Conservation (phyloP, 2,888 invertebrate genomes). For the Catocala nupta region DNA sequence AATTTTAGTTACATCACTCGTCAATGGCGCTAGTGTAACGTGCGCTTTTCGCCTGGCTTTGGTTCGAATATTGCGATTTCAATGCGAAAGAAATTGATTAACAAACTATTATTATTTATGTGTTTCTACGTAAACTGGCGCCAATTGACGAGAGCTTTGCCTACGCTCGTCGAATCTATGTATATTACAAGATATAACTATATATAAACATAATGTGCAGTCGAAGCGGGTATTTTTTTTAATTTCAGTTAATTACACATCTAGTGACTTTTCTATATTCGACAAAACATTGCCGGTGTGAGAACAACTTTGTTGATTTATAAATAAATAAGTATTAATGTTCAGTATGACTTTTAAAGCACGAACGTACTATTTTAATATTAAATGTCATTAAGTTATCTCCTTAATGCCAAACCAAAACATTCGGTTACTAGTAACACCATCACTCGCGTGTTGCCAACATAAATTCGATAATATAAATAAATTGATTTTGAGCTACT, state of each 20-base stretch:
- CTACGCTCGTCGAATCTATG: slow-evolving; percentile 26
- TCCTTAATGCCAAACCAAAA: no score
- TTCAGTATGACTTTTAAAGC: slow-evolving; percentile 20
- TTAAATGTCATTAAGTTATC: no score
- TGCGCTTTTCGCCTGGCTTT: slow-evolving; percentile 5
- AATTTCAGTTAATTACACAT: slow-evolving; percentile 57
- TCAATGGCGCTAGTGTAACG: slow-evolving; percentile 20
- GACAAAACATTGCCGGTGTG: slow-evolving; percentile 57
- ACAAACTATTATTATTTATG: neutral
- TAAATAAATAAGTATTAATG: slow-evolving; percentile 23
- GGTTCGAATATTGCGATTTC: slow-evolving; percentile 5
- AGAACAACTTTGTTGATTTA: slow-evolving; percentile 60
- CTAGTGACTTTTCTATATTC: slow-evolving; percentile 68
- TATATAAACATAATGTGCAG: slow-evolving; percentile 64
- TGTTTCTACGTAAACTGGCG: neutral
- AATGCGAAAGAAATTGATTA: neutral
- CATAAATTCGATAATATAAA: no score
- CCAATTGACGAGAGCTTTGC: slow-evolving; percentile 12
- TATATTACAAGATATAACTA: slow-evolving; percentile 43
- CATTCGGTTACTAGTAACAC: no score
- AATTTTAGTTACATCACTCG: slow-evolving; percentile 17
- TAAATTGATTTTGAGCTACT: no score
- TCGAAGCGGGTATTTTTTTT: slow-evolving; percentile 58
- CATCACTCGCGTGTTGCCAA: no score
- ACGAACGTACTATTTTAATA: no score